These are phyloP conservation scores for Crotophaga sulcirostris DNA, from an alignment of 2,113 vertebrate genomes.

Conservation along the genomic window DNA sequence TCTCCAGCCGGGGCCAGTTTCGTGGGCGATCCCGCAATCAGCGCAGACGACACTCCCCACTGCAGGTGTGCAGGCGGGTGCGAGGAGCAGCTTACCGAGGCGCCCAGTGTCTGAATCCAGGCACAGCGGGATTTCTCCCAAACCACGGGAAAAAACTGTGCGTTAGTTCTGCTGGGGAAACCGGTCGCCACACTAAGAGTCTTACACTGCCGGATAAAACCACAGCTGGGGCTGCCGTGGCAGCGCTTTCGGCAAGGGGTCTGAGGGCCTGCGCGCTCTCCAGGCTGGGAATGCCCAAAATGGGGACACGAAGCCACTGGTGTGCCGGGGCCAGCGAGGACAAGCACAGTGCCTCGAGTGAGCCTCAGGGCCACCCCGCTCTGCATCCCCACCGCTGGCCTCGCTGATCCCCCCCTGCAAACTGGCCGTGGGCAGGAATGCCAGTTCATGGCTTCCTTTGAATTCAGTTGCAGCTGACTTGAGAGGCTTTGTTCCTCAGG, in stretches of 20 bases:
- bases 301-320: rapidly evolving
- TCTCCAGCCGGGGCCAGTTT: background rate
- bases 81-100: background rate
- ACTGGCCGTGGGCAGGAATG: background rate
- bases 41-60: rapidly evolving
- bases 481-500: background rate
- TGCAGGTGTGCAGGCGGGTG: background rate
- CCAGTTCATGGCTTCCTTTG: rapidly evolving
- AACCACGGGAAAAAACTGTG: background rate
- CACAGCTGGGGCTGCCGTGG: no score
- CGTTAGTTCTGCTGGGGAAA: background rate
- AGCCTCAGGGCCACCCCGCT: rapidly evolving
- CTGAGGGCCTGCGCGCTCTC: rapidly evolving
- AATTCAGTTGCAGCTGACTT: background rate
- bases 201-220: rapidly evolving
- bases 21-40: rapidly evolving
- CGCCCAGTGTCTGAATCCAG: background rate
- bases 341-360: rapidly evolving
- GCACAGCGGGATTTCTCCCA: background rate
- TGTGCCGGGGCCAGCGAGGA: rapidly evolving
- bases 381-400: rapidly evolving
- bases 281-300: background rate
- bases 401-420: rapidly evolving
- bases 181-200: rapidly evolving
- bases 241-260: background rate